Evolutionary conservation across 2,113 vertebrate genomes (phyloP).

Genomic region (Tringa solitaria): DNA sequence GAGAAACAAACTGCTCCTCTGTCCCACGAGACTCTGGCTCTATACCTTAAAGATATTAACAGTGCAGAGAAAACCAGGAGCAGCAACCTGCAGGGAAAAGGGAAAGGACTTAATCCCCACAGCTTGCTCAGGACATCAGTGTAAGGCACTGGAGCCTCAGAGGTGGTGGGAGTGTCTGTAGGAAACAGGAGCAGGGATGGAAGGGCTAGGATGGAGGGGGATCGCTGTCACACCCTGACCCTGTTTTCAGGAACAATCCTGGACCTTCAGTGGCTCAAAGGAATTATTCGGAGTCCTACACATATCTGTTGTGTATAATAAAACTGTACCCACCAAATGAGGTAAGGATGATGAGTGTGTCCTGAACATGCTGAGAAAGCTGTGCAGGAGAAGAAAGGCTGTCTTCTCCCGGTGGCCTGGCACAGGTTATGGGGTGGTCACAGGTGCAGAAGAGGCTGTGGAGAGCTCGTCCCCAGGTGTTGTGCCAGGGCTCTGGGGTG

Average conservation of each 20-base stretch:
- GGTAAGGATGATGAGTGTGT: background rate
- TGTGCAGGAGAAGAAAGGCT: background rate
- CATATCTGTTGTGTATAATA: background rate
- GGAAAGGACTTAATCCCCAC: background rate
- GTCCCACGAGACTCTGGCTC: background rate
- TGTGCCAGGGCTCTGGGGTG: background rate
- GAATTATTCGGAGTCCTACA: background rate
- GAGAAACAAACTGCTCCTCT: background rate
- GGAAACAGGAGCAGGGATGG: background rate
- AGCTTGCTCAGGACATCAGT: background rate
- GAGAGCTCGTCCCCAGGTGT: background rate
- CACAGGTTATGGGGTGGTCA: no score
- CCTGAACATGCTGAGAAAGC: background rate
- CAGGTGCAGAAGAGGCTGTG: background rate
- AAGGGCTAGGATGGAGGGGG: background rate
- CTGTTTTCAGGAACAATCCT: background rate
- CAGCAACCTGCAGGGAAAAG: background rate
- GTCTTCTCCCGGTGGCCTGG: background rate
- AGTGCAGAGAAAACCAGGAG: background rate
- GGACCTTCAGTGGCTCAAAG: background rate
- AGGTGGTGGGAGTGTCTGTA: background rate
- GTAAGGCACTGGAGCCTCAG: background rate
- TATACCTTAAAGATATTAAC: background rate
- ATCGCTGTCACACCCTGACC: background rate
- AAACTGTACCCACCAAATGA: background rate